Base-by-base conservation (phyloP, 2,797 vertebrate genomes). In the Sebastes vulpes region DNA sequence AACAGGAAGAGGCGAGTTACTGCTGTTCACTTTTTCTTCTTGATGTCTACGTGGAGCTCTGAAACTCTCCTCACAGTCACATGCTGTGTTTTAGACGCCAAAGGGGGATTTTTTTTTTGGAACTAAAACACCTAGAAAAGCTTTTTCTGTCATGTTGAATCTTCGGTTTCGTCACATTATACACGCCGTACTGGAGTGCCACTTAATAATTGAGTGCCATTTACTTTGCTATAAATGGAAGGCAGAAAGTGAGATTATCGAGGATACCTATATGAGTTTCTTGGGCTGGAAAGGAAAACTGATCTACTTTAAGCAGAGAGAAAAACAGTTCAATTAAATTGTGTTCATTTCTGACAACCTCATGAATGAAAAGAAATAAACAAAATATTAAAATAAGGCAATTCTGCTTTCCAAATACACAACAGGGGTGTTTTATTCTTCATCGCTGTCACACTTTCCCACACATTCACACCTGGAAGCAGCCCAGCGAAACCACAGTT, bases 131-230 rank as follows among this genome's bases (percentile, higher is more conserved):
- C 54, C 65, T 64, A 18, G 67, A 65, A 88, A 88, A 65, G 54
- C 52, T 32, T 85, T 84, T 79, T 23, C 84, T 77, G 79, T 86
- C 82, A 70, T 70, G 61, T 85, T 82, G 42, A 78, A 66, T 81
- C 52, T 77, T 77, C 46, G 60, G 72, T 79, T 89, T 82, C 31
- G 2, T 79, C 73, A 61, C 54, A 83, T 88, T 81, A 75, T n/a
- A 85, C 68, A 68, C 6, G 18, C 65, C 60, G 54, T 69, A 66
- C 20, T 56, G 58, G 65, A 84, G 69, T 35, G 67, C 35, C 77
- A 82, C 46, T 91, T 89, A 91, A 91, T 92, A 88, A 90, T 65
- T 90, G 53, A 85, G 67, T 60, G 65, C 82, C 81, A 90, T 90
- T 90, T 86, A 82, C 82, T 83, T 83, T 68, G 68, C 84, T 88